Conservation (phyloP, 1,140 invertebrate genomes). For the Wiebesia pumilae region DNA sequence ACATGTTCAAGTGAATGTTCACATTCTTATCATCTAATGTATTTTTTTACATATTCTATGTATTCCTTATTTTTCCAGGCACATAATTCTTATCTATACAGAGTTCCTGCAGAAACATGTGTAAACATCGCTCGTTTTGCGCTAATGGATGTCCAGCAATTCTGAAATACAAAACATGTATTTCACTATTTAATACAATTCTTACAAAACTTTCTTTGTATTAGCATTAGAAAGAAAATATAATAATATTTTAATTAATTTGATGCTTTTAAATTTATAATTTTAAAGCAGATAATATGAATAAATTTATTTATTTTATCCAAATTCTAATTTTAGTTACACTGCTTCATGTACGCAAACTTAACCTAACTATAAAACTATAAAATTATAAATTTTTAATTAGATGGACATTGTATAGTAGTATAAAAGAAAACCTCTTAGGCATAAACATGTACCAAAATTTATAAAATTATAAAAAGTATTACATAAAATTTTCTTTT, state of each 20-base stretch:
- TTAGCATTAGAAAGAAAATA: background rate
- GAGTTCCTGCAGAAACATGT: constrained; percentile 99
- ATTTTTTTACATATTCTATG: constrained; percentile 76
- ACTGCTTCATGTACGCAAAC: background rate
- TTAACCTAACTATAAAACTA: constrained; percentile 32
- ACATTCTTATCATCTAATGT: constrained; percentile 51
- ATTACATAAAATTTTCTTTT: constrained; percentile 27
- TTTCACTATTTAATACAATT: too few species aligned
- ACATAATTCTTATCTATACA: constrained; percentile 99
- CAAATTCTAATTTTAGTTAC: background rate
- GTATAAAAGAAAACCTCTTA: background rate
- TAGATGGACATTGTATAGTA: constrained; percentile 13
- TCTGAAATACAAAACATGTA: constrained; percentile 75
- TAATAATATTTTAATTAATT: background rate
- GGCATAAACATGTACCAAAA: constrained; percentile 11
- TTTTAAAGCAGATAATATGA: background rate
- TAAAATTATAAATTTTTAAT: constrained; percentile 30
- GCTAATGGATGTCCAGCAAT: constrained; percentile 99
- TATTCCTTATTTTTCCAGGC: constrained; percentile 98
- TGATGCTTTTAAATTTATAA: background rate
- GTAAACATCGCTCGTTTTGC: constrained; percentile 98
- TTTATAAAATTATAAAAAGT: constrained; percentile 30
- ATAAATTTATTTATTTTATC: background rate
- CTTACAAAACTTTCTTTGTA: too few species aligned
- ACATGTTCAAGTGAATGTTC: constrained; percentile 46